Evolutionary conservation across 2,797 vertebrate genomes (phyloP).

Genomic region (Heteromormyrus szaboi): DNA sequence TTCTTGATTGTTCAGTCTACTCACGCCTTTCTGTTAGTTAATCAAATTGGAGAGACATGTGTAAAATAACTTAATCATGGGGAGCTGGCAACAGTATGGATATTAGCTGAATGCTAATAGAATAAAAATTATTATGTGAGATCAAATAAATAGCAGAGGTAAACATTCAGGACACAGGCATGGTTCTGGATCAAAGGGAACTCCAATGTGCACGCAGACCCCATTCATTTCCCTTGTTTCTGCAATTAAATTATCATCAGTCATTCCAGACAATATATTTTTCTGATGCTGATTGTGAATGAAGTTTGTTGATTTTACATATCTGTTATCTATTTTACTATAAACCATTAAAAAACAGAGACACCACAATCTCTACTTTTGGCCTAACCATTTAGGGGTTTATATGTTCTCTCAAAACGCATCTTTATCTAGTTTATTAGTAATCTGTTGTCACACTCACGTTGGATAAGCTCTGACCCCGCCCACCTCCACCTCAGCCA

Average conservation of each 20-base stretch:
- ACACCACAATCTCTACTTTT: background rate
- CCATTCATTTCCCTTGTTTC: background rate
- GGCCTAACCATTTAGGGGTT: background rate
- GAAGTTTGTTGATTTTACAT: background rate
- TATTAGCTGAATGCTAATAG: background rate
- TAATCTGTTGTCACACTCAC: background rate
- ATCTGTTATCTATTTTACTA: background rate
- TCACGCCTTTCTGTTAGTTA: background rate
- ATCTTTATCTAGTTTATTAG: background rate
- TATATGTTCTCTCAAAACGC: background rate
- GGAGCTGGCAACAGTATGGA: background rate
- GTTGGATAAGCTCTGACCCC: background rate
- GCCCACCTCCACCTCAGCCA: background rate
- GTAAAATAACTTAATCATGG: background rate
- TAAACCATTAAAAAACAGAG: background rate
- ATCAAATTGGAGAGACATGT: background rate
- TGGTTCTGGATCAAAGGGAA: background rate
- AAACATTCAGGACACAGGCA: background rate
- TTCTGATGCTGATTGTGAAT: background rate
- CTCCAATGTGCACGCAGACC: background rate
- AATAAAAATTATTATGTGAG: background rate
- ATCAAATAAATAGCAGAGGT: background rate
- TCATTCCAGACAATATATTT: background rate
- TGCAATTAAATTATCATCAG: background rate
- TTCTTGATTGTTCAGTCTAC: constrained; percentile 3